Percentiles rank a stretch among this genome's conserved stretches.
phyloP scores from a whole-genome alignment of 1,140 invertebrate species.

The Elymnias hypermnestra region DNA sequence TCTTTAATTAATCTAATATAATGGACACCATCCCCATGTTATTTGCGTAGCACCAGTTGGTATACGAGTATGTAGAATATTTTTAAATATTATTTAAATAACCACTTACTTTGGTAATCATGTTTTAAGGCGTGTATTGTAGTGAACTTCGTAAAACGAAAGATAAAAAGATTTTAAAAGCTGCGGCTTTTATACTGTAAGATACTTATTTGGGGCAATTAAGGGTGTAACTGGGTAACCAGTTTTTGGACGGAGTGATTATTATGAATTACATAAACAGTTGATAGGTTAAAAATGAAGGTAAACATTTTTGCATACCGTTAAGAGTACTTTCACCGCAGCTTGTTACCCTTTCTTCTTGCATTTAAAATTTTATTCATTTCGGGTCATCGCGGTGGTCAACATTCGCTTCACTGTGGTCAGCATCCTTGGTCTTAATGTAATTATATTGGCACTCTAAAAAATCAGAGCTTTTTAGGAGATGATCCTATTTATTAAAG shows the following conservation, averaged over 20 bases:
- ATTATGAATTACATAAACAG: background rate
- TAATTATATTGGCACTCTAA: too few species aligned
- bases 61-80: background rate
- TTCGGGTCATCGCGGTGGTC: too few species aligned
- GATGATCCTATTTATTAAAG: too few species aligned
- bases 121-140: background rate
- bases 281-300: background rate
- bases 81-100: background rate
- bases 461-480: too few species aligned
- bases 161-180: background rate
- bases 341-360: background rate
- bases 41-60: background rate
- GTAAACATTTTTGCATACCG: background rate
- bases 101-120: conserved; percentile 3
- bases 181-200: background rate
- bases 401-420: too few species aligned
- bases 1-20: too few species aligned
- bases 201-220: background rate
- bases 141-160: conserved; percentile 4
- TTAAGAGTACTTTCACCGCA: background rate
- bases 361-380: too few species aligned
- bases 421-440: too few species aligned
- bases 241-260: background rate
- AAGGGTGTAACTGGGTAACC: background rate
- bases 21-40: too few species aligned